Evolutionary conservation across 2,113 vertebrate species (phyloP).

Genomic region (Ciconia stormi): DNA sequence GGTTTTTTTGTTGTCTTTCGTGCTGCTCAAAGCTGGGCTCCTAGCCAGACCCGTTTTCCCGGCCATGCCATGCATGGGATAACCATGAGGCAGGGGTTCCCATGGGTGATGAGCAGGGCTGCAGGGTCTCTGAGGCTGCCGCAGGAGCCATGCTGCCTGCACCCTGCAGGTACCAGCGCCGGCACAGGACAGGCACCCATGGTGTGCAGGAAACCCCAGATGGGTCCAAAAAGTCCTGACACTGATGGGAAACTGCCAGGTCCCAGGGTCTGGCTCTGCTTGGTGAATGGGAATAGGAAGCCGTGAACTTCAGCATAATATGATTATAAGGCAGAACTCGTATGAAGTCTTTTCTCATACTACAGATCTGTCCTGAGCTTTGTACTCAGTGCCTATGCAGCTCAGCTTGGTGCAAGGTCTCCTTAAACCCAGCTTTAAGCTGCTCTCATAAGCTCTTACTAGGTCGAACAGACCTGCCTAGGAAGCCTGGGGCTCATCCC

Average conservation of each 20-base stretch:
- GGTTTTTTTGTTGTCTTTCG: neutral
- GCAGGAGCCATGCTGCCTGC: neutral
- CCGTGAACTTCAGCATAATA: neutral
- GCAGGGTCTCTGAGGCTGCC: neutral
- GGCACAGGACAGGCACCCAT: neutral
- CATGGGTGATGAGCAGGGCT: neutral
- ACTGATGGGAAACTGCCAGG: neutral
- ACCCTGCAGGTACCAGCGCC: rapidly evolving
- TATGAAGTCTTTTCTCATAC: neutral
- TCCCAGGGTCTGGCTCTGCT: neutral
- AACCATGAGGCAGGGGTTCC: neutral
- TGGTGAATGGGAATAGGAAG: neutral
- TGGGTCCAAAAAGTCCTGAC: neutral
- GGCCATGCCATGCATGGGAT: rapidly evolving
- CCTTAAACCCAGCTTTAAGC: neutral
- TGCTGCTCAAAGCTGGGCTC: neutral
- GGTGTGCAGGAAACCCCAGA: neutral
- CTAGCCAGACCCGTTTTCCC: neutral
- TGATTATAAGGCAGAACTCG: neutral
- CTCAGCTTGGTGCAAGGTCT: neutral
- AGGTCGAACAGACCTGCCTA: neutral
- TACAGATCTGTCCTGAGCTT: neutral
- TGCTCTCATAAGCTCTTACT: neutral
- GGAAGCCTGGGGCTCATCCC: neutral
- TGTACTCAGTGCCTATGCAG: neutral